Conservation (phyloP, 1,140 invertebrate genomes). For the Aplysia californica region DNA sequence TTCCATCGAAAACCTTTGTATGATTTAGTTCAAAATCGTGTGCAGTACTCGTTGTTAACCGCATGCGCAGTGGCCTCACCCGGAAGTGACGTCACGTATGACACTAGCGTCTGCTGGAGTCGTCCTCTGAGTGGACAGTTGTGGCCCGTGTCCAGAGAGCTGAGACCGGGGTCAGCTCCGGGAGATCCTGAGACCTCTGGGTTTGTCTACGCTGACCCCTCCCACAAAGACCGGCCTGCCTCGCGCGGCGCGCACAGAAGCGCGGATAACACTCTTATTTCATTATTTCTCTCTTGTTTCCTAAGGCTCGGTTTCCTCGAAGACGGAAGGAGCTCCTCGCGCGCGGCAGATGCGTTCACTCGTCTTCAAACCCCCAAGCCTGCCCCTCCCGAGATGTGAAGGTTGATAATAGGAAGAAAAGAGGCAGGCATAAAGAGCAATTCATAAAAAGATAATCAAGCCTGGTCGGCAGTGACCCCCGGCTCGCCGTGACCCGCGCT, state of each 20-base stretch:
- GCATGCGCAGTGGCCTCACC: too few species aligned
- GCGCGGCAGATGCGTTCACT: conserved; percentile 30
- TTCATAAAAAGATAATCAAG: conserved; percentile 40
- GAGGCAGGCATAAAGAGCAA: conserved; percentile 19
- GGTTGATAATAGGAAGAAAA: conserved; percentile 35
- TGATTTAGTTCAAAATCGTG: too few species aligned
- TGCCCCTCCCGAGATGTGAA: conserved; percentile 5
- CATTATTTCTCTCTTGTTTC: conserved; percentile 28
- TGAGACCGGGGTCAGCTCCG: neutral
- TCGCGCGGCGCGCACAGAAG: too few species aligned
- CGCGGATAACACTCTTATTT: conserved; percentile 31
- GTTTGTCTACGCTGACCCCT: conserved; percentile 24
- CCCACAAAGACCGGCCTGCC: neutral
- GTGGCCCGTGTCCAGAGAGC: neutral
- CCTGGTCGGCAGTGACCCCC: conserved; percentile 9
- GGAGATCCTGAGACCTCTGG: conserved; percentile 1
- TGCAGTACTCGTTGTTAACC: too few species aligned
- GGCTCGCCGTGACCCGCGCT: conserved; percentile 26
- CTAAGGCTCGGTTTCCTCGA: neutral
- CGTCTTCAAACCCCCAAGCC: neutral
- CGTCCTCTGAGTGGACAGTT: conserved; percentile 1
- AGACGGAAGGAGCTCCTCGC: neutral
- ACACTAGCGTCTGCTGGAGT: too few species aligned
- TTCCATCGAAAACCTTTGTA: too few species aligned
- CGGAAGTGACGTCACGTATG: too few species aligned